phyloP scores from a whole-genome alignment of 2,113 vertebrate species.

The Tiliqua scincoides region DNA sequence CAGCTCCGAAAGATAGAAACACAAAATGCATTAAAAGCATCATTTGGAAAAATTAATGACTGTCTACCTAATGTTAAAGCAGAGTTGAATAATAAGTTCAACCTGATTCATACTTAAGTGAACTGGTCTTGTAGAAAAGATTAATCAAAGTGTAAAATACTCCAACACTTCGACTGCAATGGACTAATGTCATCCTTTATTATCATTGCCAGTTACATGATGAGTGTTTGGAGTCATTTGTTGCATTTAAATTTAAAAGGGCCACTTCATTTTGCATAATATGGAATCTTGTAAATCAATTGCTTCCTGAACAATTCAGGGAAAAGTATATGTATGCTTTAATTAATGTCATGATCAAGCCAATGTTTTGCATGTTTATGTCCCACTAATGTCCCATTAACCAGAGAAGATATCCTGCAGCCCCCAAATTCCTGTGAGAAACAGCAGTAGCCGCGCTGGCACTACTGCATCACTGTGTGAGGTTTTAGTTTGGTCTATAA shows the following conservation, averaged over 20 bases:
- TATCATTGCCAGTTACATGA: neutral
- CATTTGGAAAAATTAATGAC: conserved; percentile 24
- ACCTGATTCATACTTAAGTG: conserved; percentile 11
- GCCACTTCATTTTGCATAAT: neutral
- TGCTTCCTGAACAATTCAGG: conserved; percentile 2
- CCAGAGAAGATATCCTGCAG: too few relatives aligned
- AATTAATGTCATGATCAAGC: neutral
- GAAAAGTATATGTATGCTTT: neutral
- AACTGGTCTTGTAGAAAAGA: conserved; percentile 20
- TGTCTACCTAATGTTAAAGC: conserved; percentile 20
- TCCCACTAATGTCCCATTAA: neutral
- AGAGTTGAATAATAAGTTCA: conserved; percentile 10
- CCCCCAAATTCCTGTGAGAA: too few relatives aligned
- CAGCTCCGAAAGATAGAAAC: conserved; percentile 23
- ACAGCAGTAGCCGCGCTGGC: too few relatives aligned
- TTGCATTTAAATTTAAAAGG: neutral
- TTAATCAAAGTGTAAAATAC: conserved; percentile 17
- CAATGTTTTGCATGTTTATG: neutral
- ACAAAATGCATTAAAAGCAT: conserved; percentile 12
- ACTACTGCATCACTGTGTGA: too few relatives aligned
- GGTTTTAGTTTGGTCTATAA: too few relatives aligned
- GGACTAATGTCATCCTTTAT: neutral
- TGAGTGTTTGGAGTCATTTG: conserved; percentile 17
- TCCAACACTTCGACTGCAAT: neutral
- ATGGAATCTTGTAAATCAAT: conserved; percentile 1